These are phyloP conservation scores for Himantopus leucocephalus DNA, from an alignment of 2,113 vertebrate genomes.

Conservation along the genomic window DNA sequence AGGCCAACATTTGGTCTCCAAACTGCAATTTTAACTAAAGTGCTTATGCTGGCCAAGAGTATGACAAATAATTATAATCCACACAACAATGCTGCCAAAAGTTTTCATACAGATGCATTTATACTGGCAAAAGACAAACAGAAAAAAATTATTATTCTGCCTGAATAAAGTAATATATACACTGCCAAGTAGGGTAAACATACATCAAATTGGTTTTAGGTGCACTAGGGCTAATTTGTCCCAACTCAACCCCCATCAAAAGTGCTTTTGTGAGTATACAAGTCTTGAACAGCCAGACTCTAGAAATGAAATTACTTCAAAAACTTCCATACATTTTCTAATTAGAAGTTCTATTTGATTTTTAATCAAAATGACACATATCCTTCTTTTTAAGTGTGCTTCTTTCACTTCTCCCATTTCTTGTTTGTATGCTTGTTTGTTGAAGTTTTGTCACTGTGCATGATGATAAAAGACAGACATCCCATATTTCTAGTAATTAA, in stretches of 20 bases:
- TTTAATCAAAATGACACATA: background rate
- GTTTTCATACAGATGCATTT: background rate
- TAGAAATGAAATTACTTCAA: background rate
- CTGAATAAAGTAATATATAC: background rate
- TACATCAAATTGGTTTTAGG: background rate
- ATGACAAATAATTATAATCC: background rate
- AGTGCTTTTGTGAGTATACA: background rate
- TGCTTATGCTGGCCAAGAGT: background rate
- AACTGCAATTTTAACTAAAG: background rate
- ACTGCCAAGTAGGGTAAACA: background rate
- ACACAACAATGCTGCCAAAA: background rate
- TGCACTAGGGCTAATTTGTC: background rate
- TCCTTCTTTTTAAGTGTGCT: background rate
- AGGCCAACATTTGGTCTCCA: background rate
- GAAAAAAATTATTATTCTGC: background rate
- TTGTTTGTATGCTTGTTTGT: background rate
- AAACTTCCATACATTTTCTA: background rate
- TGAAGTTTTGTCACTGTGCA: background rate
- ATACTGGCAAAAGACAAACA: background rate
- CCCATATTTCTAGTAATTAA: background rate
- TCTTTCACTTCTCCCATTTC: background rate
- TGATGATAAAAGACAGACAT: background rate
- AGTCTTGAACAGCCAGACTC: background rate
- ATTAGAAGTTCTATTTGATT: background rate
- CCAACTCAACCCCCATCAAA: background rate